Percentiles rank a stretch among this genome's conserved stretches.
phyloP scores from a whole-genome alignment of 1,140 invertebrate species.

The Scylla paramamosain region DNA sequence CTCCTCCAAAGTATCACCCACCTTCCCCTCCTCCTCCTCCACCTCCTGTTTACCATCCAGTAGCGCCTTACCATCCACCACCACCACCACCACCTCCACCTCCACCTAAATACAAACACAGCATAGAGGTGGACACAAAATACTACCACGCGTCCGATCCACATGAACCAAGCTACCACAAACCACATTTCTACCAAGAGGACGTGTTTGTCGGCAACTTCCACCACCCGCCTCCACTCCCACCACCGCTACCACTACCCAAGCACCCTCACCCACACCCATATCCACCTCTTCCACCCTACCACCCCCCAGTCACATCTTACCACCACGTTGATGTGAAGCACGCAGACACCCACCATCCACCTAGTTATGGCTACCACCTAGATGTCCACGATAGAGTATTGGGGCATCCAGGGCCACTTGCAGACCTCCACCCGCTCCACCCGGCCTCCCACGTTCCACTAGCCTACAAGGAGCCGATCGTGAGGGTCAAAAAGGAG shows the following conservation, averaged over 20 bases:
- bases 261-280: constrained; percentile 9
- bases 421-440: neutral
- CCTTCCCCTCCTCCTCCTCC: constrained; percentile 29
- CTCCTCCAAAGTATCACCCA: constrained; percentile 38
- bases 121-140: constrained; percentile 41
- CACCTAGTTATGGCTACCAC: constrained; percentile 2
- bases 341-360: constrained; percentile 2
- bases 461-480: neutral
- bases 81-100: constrained; percentile 34
- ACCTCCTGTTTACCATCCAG: neutral
- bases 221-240: constrained; percentile 38
- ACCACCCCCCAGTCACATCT: neutral
- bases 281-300: constrained; percentile 24
- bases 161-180: constrained; percentile 55
- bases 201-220: neutral
- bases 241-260: constrained; percentile 54
- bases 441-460: neutral
- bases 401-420: neutral
- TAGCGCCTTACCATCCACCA: constrained; percentile 7
- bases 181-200: constrained; percentile 50
- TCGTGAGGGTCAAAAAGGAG: constrained; percentile 58
- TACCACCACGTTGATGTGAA: constrained; percentile 25
- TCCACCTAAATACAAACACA: constrained; percentile 37
- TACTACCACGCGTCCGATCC: constrained; percentile 58
- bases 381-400: constrained; percentile 49